A percentile compares a stretch with the other conserved stretches of the same genome.
Evolutionary conservation across 2,113 vertebrate species (phyloP).

Genomic region (Solea solea): DNA sequence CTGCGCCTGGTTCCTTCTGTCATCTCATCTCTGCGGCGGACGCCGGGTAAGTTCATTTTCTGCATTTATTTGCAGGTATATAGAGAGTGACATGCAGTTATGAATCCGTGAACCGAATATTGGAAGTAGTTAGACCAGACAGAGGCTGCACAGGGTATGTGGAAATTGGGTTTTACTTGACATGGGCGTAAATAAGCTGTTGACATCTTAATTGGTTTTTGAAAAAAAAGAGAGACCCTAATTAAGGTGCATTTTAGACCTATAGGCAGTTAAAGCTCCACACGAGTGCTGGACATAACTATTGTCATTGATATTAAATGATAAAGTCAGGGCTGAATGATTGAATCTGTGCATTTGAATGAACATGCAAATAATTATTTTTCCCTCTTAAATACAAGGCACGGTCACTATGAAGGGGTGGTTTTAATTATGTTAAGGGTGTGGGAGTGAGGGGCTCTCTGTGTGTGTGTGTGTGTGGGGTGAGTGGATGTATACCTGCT

Average conservation of each 20-base stretch:
- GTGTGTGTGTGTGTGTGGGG: background rate
- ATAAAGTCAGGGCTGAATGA: conserved; percentile 30
- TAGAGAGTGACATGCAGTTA: conserved; percentile 16
- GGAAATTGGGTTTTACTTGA: conserved; percentile 10
- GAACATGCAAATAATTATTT: background rate
- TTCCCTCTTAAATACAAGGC: background rate
- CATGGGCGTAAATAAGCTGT: background rate
- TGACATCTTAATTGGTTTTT: conserved; percentile 21
- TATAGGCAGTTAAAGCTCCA: background rate
- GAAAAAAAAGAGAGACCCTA: background rate
- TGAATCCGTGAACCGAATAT: conserved; percentile 25
- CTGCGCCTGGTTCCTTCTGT: conserved; percentile 16
- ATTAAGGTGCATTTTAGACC: too few relatives aligned
- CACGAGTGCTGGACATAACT: conserved; percentile 38
- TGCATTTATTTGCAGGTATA: background rate
- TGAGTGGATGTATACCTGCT: background rate
- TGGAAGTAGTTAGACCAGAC: conserved; percentile 55
- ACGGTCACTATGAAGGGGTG: conserved; percentile 9
- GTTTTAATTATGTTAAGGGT: conserved; percentile 43
- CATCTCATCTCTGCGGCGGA: conserved; percentile 34
- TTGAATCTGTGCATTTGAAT: background rate
- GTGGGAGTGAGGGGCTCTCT: background rate
- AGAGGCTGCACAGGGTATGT: background rate
- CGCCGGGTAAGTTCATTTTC: conserved; percentile 63
- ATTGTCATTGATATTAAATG: conserved; percentile 18